phyloP scores from a whole-genome alignment of 2,888 invertebrate species.

The Stenichneumon culpator region DNA sequence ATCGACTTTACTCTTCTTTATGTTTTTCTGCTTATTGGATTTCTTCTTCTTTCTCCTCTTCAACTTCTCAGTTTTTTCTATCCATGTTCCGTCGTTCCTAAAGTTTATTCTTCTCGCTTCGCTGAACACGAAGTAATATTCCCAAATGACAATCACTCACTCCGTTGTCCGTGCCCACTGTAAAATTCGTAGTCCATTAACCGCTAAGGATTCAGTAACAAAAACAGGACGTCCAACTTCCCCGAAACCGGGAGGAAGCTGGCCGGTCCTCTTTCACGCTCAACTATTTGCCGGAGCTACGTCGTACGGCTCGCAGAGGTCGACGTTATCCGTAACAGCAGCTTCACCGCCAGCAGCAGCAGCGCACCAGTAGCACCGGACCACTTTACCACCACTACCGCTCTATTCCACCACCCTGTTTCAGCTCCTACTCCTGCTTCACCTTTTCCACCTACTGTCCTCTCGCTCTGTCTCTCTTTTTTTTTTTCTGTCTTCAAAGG shows the following conservation, averaged over 20 bases:
- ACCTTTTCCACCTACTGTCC: constrained; percentile 52
- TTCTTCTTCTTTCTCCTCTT: neutral
- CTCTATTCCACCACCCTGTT: constrained; percentile 67
- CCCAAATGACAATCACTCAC: constrained; percentile 5
- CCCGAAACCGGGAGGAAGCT: constrained; percentile 69
- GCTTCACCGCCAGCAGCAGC: constrained; percentile 69
- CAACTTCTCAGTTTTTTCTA: neutral
- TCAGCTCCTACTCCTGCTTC: constrained; percentile 61
- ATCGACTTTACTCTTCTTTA: neutral
- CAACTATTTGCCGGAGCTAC: constrained; percentile 66
- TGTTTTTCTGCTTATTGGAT: neutral
- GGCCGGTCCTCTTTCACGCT: constrained; percentile 61
- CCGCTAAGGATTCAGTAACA: constrained; percentile 14
- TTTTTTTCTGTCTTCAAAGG: constrained; percentile 19
- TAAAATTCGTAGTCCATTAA: constrained; percentile 4
- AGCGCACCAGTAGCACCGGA: constrained; percentile 69
- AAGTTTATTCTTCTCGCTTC: constrained; percentile 13
- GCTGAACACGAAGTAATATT: constrained; percentile 15
- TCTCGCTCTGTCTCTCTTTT: constrained; percentile 23
- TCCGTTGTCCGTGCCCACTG: constrained; percentile 5
- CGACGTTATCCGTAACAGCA: constrained; percentile 71
- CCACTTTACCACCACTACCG: constrained; percentile 67
- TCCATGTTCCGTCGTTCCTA: constrained; percentile 6
- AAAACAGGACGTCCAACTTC: constrained; percentile 65
- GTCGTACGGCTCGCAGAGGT: constrained; percentile 72